Base-by-base conservation (phyloP, 53 echinoderm and acorn worm genomes). In the Mesocentrotus franciscanus region DNA sequence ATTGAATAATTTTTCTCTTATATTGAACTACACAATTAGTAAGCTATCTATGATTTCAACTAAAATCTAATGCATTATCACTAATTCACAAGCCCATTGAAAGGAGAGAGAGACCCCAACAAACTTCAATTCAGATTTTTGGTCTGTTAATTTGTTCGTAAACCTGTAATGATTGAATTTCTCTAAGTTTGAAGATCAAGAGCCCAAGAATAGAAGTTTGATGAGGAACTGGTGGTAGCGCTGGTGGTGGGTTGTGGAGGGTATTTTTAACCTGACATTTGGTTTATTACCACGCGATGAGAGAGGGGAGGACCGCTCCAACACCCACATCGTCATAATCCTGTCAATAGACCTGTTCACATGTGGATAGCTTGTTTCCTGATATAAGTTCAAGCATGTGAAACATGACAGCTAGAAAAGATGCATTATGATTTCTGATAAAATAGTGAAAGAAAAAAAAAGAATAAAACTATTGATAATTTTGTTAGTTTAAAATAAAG, bases 241-340 rank as follows among this genome's bases (percentile, higher is more conserved):
- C 30, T 90, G 64, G 17, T 91, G 66, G 62, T 91, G 33, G 91
- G 90, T 90, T 58, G 60, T 32, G 91, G 64, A 36, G 35, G 91
- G 64, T 91, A 91, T 91, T 91, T 91, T 91, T 91, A 91, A 32
- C 91, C 20, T 91, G 91, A 91, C 91, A 91, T 91, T 91, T 91
- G 61, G 61, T 91, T 90, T 91, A 91, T 91, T 91, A 16, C 66
- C 10, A 64, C 5, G 91, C 58, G 91, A 64, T 91, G 91, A 91
- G 61, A 62, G 91, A 91, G 91, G 91, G 90, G 35, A 10, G 66
- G 91, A 33, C 68, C 34, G 66, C 61, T 64, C 91, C 34, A 66
- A 91, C 91, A 91, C 91, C 91, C 91, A 91, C 91, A 91, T 10
- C 91, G 66, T 91, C 61, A 91, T 61, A 66, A 91, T 91, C 62